Base-by-base conservation (phyloP, 2,888 invertebrate species). In the Lamellibrachia columna region DNA sequence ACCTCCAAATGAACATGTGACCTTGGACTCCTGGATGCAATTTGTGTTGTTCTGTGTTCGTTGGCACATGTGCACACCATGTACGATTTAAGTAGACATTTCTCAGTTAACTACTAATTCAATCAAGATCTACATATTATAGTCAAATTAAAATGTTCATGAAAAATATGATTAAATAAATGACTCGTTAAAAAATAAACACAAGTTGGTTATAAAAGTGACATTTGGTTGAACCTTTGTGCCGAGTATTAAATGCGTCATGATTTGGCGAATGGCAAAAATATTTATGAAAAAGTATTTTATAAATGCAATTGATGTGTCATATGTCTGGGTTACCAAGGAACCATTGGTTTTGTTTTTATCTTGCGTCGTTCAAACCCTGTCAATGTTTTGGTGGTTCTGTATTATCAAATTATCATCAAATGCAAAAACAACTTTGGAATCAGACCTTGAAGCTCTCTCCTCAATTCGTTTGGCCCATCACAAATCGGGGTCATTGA, bases 261-360 rank as follows among this genome's bases (percentile, higher is more conserved):
- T 55, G 55, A 55, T 55, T 55, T 55, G 55, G 55, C 75, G n/a
- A 75, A 75, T 75, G 15, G 22, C 75, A 75, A 2, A 75, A 75
- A 22, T 75, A 75, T 22, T 75, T n/a, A 22, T 15, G 22, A 75
- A 75, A 75, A 7, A 75, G n/a, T 22, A 22, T 6, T 75, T 6
- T 75, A 22, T 40, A 75, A 75, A 75, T 75, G 15, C 6, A 75
- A 75, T 22, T 75, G 75, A 75, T 15, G 22, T 75, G 75, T 75
- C n/a, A 75, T 15, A 75, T 75, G 75, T 75, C n/a, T 75, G 75
- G 75, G n/a, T 75, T 75, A 75, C 75, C n/a, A 75, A 75, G 75
- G 22, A 75, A 40, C 40, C 22, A 3, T 22, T 4, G 22, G 15
- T 75, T 11, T n/a, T 75, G 75, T 75, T 75, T 75, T 75, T 4